A percentile compares a stretch with the other conserved stretches of the same genome.
phyloP scores from a whole-genome alignment of 1,140 invertebrate genomes.

The Aphis craccivora region DNA sequence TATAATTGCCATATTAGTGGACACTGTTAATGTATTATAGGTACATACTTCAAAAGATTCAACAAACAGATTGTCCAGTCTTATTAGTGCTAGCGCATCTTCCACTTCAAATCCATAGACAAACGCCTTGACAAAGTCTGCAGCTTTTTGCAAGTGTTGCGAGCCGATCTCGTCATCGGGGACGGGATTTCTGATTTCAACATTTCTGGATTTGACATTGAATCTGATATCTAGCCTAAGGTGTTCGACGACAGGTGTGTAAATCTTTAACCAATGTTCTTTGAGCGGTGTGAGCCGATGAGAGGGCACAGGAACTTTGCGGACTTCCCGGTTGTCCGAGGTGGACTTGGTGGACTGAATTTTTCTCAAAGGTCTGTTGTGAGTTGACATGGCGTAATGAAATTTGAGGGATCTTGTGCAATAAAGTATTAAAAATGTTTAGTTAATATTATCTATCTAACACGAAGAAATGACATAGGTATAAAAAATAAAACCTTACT shows the following conservation, averaged over 20 bases:
- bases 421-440: too few species aligned
- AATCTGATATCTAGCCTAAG: conserved; percentile 93
- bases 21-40: neutral
- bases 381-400: too few species aligned
- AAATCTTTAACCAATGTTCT: conserved; percentile 97
- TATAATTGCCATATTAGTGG: neutral
- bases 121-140: conserved; percentile 98
- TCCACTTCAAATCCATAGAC: conserved; percentile 97
- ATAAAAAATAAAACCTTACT: neutral
- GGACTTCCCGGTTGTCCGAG: conserved; percentile 64
- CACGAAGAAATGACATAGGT: neutral
- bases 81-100: conserved; percentile 92
- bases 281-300: conserved; percentile 91
- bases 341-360: neutral
- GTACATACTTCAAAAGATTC: conserved; percentile 88
- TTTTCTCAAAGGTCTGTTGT: conserved; percentile 13
- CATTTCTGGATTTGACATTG: conserved; percentile 89
- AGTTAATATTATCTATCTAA: neutral
- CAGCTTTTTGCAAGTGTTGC: conserved; percentile 91
- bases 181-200: conserved; percentile 80
- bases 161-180: conserved; percentile 85
- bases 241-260: conserved; percentile 94
- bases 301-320: conserved; percentile 73
- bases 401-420: too few species aligned
- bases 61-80: conserved; percentile 96